phyloP scores from a whole-genome alignment of 2,888 invertebrate genomes.

The Agapetus fuscipes region DNA sequence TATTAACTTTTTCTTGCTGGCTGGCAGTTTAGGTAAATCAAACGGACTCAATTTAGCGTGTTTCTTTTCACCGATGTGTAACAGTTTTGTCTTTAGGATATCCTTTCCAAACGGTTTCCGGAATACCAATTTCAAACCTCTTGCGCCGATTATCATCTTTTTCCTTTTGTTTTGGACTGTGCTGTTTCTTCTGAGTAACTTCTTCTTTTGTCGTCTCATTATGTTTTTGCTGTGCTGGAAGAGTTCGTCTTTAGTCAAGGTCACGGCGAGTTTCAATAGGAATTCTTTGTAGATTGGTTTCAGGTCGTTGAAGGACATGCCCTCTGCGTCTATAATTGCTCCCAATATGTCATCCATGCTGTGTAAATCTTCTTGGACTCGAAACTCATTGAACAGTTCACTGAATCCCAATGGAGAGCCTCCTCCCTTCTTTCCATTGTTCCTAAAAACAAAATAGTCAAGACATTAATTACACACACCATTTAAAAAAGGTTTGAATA shows the following conservation, averaged over 20 bases:
- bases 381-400: constrained; percentile 79
- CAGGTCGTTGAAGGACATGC: constrained; percentile 87
- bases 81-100: constrained; percentile 16
- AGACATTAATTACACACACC: constrained; percentile 1
- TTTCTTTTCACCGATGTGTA: constrained; percentile 30
- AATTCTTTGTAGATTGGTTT: constrained; percentile 90
- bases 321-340: constrained; percentile 83
- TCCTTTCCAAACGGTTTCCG: constrained; percentile 48
- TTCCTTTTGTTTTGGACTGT: constrained; percentile 47
- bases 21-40: constrained; percentile 27
- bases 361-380: constrained; percentile 78
- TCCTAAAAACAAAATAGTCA: constrained; percentile 36
- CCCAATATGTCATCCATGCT: constrained; percentile 81
- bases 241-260: constrained; percentile 84
- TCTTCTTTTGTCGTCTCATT: constrained; percentile 76
- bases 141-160: constrained; percentile 50
- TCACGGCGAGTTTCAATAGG: constrained; percentile 74
- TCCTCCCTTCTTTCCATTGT: constrained; percentile 54
- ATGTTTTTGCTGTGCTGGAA: constrained; percentile 84
- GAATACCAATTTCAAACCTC: constrained; percentile 54
- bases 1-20: constrained; percentile 19
- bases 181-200: constrained; percentile 49
- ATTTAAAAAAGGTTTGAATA: not conserved
- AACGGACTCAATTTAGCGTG: constrained; percentile 25
- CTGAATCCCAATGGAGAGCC: constrained; percentile 79